These are phyloP conservation scores for Cyrtodaria siliqua DNA, from an alignment of 2,888 invertebrate species.

Conservation along the genomic window DNA sequence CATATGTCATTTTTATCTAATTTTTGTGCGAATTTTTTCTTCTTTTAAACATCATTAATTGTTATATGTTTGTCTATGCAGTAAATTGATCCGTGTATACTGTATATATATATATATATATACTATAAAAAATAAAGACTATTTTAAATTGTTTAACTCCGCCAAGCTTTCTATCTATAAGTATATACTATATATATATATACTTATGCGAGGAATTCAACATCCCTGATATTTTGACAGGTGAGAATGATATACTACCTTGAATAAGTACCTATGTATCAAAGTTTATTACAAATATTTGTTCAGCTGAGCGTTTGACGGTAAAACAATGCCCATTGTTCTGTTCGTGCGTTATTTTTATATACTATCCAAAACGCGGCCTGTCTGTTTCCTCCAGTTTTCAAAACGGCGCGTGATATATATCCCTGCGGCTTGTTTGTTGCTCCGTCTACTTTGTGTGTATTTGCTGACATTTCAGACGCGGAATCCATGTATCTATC, in stretches of 20 bases:
- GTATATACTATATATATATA: too few species aligned
- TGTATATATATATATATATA: too few species aligned
- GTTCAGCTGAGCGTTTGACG: conserved; percentile 10
- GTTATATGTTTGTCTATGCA: too few species aligned
- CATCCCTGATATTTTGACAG: neutral
- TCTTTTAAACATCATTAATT: too few species aligned
- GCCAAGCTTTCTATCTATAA: too few species aligned
- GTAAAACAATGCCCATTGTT: conserved; percentile 22
- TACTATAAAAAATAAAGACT: too few species aligned
- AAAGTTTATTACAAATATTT: conserved; percentile 9
- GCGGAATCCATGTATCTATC: conserved; percentile 17
- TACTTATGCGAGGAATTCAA: too few species aligned
- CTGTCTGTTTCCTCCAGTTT: neutral
- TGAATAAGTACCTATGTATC: conserved; percentile 2
- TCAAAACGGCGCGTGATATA: conserved; percentile 4
- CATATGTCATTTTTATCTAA: too few species aligned
- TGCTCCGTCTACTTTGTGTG: neutral
- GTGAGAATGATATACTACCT: neutral
- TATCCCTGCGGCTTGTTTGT: neutral
- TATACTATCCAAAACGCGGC: too few species aligned
- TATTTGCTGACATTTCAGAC: conserved; percentile 8
- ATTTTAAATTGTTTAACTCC: too few species aligned
- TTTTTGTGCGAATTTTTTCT: too few species aligned
- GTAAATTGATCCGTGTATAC: too few species aligned
- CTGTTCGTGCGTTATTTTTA: conserved; percentile 2